phyloP scores from a whole-genome alignment of 2,888 invertebrate genomes.

The Polymixis flavicincta region DNA sequence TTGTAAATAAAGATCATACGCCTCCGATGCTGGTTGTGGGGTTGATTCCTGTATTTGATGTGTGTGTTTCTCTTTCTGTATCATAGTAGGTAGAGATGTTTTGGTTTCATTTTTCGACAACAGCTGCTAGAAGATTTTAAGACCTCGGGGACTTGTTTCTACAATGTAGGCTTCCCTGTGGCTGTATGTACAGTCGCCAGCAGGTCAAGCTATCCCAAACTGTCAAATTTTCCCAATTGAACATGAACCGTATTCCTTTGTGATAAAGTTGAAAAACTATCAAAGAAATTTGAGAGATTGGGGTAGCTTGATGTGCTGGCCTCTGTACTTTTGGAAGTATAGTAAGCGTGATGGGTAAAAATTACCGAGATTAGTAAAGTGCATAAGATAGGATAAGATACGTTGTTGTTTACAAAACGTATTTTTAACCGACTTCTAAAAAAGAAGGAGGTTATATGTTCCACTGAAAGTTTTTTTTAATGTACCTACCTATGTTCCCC shows the following conservation, averaged over 20 bases:
- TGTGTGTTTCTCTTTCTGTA: neutral
- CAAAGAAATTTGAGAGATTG: too few relatives aligned
- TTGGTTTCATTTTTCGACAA: neutral
- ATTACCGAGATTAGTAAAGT: neutral
- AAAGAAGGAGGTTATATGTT: too few relatives aligned
- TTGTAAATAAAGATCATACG: neutral
- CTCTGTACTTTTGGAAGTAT: neutral
- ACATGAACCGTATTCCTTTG: too few relatives aligned
- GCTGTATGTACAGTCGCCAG: too few relatives aligned
- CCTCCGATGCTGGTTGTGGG: neutral
- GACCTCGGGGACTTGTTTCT: neutral
- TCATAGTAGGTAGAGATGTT: neutral
- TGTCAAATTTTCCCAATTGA: too few relatives aligned
- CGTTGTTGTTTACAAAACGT: neutral
- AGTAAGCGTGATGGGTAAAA: neutral
- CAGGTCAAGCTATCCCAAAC: too few relatives aligned
- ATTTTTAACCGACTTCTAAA: too few relatives aligned
- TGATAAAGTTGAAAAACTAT: too few relatives aligned
- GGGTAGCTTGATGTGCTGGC: too few relatives aligned
- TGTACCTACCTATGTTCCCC: too few relatives aligned
- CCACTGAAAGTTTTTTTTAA: too few relatives aligned
- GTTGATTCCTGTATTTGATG: slow-evolving; percentile 1
- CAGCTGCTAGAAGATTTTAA: slow-evolving; percentile 3
- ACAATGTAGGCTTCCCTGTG: too few relatives aligned
- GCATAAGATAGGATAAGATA: neutral